Evolutionary conservation across 1,140 invertebrate genomes (phyloP), one percentile per base, ranked within the genome.

Genomic region (Temnothorax nylanderi): DNA sequence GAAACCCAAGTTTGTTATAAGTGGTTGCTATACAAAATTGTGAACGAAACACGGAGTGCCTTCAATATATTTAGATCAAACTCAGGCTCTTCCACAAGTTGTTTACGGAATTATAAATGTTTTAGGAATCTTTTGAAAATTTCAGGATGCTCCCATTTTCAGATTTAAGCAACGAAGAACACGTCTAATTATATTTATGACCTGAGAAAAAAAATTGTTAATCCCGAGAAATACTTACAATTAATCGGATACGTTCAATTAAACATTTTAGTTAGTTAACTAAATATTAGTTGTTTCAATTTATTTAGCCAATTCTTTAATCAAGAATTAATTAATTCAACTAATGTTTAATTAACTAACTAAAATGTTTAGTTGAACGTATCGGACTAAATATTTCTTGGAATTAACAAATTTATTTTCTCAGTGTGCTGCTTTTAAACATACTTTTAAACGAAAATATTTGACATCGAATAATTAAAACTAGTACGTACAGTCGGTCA

Each of bases 381-480:
- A 26, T 26, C 26, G 26, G 26, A 26, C 26, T 26, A 26, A 26
- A 26, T 26, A 26, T 26, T 26, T 26, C 0, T 26, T 26, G 26
- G 1, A 26, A 26, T 26, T 1, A 26, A 26, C 26, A 26, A 26
- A 26, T 26, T 26, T 26, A 26, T 26, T 26, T 26, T 26, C 26
- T 26, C 26, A 26, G 7, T 65, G 34, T 6, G 64, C 10, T n/a
- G 41, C 1, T 21, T 67, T 44, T 8, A 13, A 47, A 69, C 0
- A 69, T 44, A 21, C 26, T 26, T 26, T 26, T 26, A 26, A 26
- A 26, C 4, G 2, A 51, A 34, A 75, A 74, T 44, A 26, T 56
- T 74, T 56, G n/a, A 34, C 2, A 21, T 16, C 44, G n/a, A 44
- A 16, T 75, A 75, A 75, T 75, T 44, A 56, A 54, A 41, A 58